These are phyloP conservation scores for Bostrychus sinensis DNA, from an alignment of 2,113 vertebrate species.

Conservation along the genomic window DNA sequence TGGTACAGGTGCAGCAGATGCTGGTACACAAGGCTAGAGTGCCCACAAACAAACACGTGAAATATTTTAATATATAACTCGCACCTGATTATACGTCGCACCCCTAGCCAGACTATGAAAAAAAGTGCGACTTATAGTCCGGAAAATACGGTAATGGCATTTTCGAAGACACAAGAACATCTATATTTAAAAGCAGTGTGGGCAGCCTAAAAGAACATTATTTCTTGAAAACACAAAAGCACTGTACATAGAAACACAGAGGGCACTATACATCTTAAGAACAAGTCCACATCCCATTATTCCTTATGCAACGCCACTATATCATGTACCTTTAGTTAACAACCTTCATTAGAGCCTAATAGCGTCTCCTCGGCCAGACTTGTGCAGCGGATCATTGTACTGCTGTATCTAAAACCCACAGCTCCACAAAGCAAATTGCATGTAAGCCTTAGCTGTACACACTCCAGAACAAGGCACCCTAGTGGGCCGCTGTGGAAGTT, in stretches of 20 bases:
- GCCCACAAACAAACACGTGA: too few relatives aligned
- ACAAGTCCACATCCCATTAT: not conserved
- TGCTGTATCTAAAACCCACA: conserved; percentile 35
- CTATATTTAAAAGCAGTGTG: too few relatives aligned
- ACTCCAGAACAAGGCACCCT: conserved; percentile 50
- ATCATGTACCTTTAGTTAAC: not conserved
- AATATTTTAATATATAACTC: too few relatives aligned
- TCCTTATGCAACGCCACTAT: not conserved
- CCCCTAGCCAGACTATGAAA: too few relatives aligned
- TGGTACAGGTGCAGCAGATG: too few relatives aligned
- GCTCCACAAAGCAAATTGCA: conserved; percentile 57
- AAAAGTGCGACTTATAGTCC: too few relatives aligned
- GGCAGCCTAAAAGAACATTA: too few relatives aligned
- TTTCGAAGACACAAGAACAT: too few relatives aligned
- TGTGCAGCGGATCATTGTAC: conserved; percentile 11
- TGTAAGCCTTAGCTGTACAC: conserved; percentile 54
- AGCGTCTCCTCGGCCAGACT: conserved; percentile 6
- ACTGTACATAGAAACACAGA: not conserved
- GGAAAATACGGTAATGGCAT: too few relatives aligned
- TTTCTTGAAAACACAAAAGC: not conserved
- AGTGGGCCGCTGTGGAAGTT: conserved; percentile 44
- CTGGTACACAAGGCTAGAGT: too few relatives aligned
- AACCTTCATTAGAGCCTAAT: conserved; percentile 23
- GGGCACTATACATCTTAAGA: too few relatives aligned
- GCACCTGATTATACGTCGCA: too few relatives aligned